Base-by-base conservation (phyloP, 2,888 invertebrate species). In the Hemicrepidius hirtus region DNA sequence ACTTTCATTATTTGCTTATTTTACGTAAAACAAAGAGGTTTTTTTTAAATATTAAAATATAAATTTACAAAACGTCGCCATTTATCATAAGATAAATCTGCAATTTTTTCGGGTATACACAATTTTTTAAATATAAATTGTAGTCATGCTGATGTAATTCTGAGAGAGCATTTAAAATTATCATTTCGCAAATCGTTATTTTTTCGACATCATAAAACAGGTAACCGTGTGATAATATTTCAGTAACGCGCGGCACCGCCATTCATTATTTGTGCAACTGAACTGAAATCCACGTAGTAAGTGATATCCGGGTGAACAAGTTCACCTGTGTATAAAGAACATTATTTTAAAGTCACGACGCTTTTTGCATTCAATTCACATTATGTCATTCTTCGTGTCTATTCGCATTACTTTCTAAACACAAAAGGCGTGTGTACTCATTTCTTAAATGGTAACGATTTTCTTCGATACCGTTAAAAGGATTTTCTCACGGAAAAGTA, bases 271-370 rank as follows among this genome's bases (percentile, higher is more conserved):
- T 50, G 50, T 50, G 20, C 20, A 28, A 21, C 13, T 50, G 50
- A 32, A 57, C 12, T 62, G 44, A 44, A 44, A 59, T 63, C 41
- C 53, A 40, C 7, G 64, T 50, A 65, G 64, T 50, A 65, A 65
- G 20, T 18, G 64, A 65, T 65, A 65, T 65, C 64, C 64, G 49
- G 50, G 64, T 50, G 64, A 46, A 16, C 63, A 46, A 46, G 62
- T 62, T 59, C 63, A 49, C 63, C 7, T n/a, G 37, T n/a, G 64
- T 53, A 53, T 50, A 65, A 65, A 65, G 50, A 65, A n/a, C 64
- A 24, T n/a, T n/a, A n/a, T 53, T 65, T 24, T 63, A 44, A 65
- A 53, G 64, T 65, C 63, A 50, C 64, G 60, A 60, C 41, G 60
- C 57, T 57, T 59, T 32, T 44, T 60, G 60, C 64, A 37, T 65